Base-by-base conservation (phyloP, 2,888 invertebrate genomes). In the Drosophila kambysellisi region DNA sequence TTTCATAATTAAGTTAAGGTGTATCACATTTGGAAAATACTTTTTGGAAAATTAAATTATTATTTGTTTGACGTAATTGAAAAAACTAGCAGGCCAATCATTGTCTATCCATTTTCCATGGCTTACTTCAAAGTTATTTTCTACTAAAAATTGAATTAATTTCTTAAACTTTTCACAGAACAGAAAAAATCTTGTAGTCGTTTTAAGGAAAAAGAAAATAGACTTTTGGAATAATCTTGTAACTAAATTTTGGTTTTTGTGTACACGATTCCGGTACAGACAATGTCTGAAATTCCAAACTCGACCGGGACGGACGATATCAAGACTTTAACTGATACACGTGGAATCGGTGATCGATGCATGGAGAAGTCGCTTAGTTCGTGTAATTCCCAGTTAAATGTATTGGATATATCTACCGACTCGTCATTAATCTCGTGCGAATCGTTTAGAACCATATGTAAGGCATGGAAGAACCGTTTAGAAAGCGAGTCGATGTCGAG, bases 361-460 rank as follows among this genome's bases (percentile, higher is more conserved):
- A 9, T 25, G 11, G 69, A 57, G 17, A 74, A 62, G 29, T 17
- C 12, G 4, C 29, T 20, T 0, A 70, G 56, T 60, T 25, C 59
- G 0, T 29, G 39, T 29, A 48, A 33, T 3, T 74, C 70, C 0
- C 15, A 9, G 30, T 43, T 51, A 2, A 54, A 39, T 8, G n/a
- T 56, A 12, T 53, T 50, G 32, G 62, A 63, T 0, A 0, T 35
- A 50, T 53, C 50, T 9, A 15, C 30, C 2, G 33, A 12, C 0
- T 25, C 68, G 0, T 71, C 75, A 6, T 59, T 74, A 30, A 29
- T 35, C 7, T 79, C 79, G 0, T 78, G 78, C 46, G 41, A 58
- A 30, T 71, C 78, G 5, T 70, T 67, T 17, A 59, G 58, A 9
- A 25, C 57, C 32, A 59, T 78, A 25, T 78, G 70, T 17, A 39